Evolutionary conservation across 2,113 vertebrate species (phyloP), one percentile per base, ranked within the genome.

Genomic region (Ceyx margarethae): DNA sequence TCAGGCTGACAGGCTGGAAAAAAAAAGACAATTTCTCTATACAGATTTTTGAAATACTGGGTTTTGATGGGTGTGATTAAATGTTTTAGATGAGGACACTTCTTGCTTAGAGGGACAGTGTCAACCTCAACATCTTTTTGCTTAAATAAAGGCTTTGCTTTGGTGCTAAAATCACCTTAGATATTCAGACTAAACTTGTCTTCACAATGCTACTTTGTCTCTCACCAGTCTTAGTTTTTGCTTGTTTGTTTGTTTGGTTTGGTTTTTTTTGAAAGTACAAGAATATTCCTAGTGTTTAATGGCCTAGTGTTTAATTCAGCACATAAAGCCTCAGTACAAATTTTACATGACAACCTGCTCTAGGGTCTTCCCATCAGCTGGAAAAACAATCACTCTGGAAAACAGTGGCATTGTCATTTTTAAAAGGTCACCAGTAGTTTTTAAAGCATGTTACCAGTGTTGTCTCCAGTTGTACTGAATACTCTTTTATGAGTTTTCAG

Each of bases 91-190:
- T 86, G 56, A 95, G 94, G 75, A 91, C 81, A 75, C 16, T 71
- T 95, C 65, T 94, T 95, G 95, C 95, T 95, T 93, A 81, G 87
- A 96, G 95, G 93, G 92, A 96, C 91, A 87, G 12, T 88, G 73
- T 88, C 77, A 95, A 84, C n/a, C 58, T 95, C 61, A 95, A 17
- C 73, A 89, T 86, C 18, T 86, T 87, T 89, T 91, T 91, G 14
- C 23, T 67, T 76, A 65, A 87, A 81, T 58, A 67, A 75, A 84
- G 9, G 13, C 13, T 80, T 90, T 89, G 14, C n/a, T 89, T 89
- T 35, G 14, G 40, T 53, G 56, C 4, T 58, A 78, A 87, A 87
- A 81, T 5, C 21, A 68, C 51, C n/a, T 58, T 73, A 71, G 43
- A 64, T 42, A 42, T 26, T 83, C 25, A 82, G 28, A 81, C 15